A percentile compares a stretch with the other conserved stretches of the same genome.
phyloP scores from a whole-genome alignment of 2,888 invertebrate species.

The Empis stercorea region DNA sequence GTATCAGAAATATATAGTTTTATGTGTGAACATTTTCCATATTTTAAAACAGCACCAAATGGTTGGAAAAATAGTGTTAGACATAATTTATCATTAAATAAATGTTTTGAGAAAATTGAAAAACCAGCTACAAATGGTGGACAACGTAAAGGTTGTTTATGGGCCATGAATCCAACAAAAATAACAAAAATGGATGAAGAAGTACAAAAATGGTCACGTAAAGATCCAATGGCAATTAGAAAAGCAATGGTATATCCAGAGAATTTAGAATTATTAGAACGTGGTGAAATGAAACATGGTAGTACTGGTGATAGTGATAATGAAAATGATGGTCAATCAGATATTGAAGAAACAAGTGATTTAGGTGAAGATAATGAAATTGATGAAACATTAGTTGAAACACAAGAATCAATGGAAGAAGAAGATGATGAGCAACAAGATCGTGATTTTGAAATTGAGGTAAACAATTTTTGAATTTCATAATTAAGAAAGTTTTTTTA shows the following conservation, averaged over 20 bases:
- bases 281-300: slow-evolving; percentile 79
- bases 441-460: slow-evolving; percentile 49
- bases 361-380: slow-evolving; percentile 44
- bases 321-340: slow-evolving; percentile 34
- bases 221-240: slow-evolving; percentile 84
- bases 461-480: slow-evolving; percentile 14
- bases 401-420: slow-evolving; percentile 35
- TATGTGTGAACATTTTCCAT: slow-evolving; percentile 97
- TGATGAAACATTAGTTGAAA: slow-evolving; percentile 39
- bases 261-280: slow-evolving; percentile 66
- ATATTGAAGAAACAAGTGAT: slow-evolving; percentile 39
- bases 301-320: slow-evolving; percentile 50
- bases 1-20: slow-evolving; percentile 98
- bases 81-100: slow-evolving; percentile 93
- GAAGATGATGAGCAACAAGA: slow-evolving; percentile 36
- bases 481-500: too few species aligned
- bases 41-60: slow-evolving; percentile 94
- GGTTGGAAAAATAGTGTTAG: slow-evolving; percentile 99
- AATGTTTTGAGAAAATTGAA: slow-evolving; percentile 97
- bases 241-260: slow-evolving; percentile 92
- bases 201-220: slow-evolving; percentile 93
- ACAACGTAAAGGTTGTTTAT: slow-evolving; percentile 78
- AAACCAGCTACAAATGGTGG: slow-evolving; percentile 80
- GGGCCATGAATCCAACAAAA: slow-evolving; percentile 95
- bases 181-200: slow-evolving; percentile 96